Evolutionary conservation across 35 echinoderm and acorn worm genomes (phyloP), one percentile per base, ranked within the genome.

Genomic region (Diadema setosum): DNA sequence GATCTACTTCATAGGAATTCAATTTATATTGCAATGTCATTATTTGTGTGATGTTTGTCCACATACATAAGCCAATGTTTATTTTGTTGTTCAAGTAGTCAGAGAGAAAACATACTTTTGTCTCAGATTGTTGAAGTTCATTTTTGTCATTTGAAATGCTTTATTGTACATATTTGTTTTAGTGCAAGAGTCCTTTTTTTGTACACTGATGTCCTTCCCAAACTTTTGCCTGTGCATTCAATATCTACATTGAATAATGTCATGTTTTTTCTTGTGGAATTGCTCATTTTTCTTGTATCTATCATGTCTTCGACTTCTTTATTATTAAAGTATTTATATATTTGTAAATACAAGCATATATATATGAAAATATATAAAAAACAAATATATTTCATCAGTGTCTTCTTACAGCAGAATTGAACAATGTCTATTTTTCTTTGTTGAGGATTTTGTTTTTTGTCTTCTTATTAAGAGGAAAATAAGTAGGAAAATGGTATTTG

Each of bases 371-470:
- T 14, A 67, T 67, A 67, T 14, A 67, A 67, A 8, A 26, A 67
- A 16, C 14, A 34, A 67, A 26, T 67, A 67, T 67, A 67, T 67
- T 67, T 67, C 27, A 67, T 67, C 63, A 34, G 30, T 67, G 63
- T 67, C 63, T 67, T 67, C 63, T 67, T 33, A 63, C 30, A 67
- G 27, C n/a, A n/a, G 37, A 34, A 67, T 67, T 9, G 25, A 33
- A 67, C 63, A 67, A 33, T 67, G 63, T 67, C 63, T 67, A 67
- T 67, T 67, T 67, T 67, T 67, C 63, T 67, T 67, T 67, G 30
- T 34, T 33, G 63, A 67, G 30, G 30, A 34, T 67, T 33, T 67
- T 67, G 30, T 67, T 67, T 33, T 67, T 26, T 67, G 63, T 67
- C 16, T 67, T 4, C 30, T n/a, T 67, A 7, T 67, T 33, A 67